Percentiles rank a stretch among this genome's conserved stretches.
Evolutionary conservation across 2,888 invertebrate genomes (phyloP).

Genomic region (Mesopsocus fuscifrons): DNA sequence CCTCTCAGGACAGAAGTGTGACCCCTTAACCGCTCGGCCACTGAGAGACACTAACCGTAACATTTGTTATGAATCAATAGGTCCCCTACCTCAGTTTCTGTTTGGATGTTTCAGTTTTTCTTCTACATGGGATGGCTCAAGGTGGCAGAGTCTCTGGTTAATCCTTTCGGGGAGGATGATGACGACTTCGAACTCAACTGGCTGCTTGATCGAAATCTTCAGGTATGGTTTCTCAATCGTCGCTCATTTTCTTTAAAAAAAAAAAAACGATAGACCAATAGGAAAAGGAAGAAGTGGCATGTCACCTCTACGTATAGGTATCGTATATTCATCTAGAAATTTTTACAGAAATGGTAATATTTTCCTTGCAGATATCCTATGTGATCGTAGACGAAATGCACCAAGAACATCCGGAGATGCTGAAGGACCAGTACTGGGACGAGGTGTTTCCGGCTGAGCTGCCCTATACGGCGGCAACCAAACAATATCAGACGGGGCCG

Average conservation of each 20-base stretch:
- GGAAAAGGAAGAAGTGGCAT: too few species aligned
- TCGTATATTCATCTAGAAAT: too few species aligned
- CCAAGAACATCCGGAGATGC: constrained; percentile 23
- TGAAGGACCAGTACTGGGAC: constrained; percentile 27
- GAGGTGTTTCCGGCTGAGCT: constrained; percentile 24
- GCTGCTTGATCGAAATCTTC: constrained; percentile 29
- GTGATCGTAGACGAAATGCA: constrained; percentile 28
- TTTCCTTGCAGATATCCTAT: constrained; percentile 25
- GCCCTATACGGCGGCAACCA: constrained; percentile 29
- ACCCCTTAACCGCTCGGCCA: too few species aligned
- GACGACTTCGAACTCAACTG: constrained; percentile 26
- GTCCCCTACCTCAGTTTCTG: too few species aligned
- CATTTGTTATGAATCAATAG: too few species aligned
- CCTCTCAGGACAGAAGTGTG: too few species aligned
- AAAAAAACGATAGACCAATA: too few species aligned
- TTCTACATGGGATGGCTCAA: constrained; percentile 32
- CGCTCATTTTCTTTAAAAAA: background rate
- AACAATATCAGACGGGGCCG: constrained; percentile 26
- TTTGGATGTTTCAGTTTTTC: too few species aligned
- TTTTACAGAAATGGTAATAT: too few species aligned
- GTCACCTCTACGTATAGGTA: too few species aligned
- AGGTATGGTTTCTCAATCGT: constrained; percentile 20
- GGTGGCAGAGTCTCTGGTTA: constrained; percentile 30
- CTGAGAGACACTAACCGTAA: too few species aligned
- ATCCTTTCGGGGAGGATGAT: constrained; percentile 25